Conservation (phyloP, 2,113 vertebrate genomes). For the Illadopsis cleaveri region DNA sequence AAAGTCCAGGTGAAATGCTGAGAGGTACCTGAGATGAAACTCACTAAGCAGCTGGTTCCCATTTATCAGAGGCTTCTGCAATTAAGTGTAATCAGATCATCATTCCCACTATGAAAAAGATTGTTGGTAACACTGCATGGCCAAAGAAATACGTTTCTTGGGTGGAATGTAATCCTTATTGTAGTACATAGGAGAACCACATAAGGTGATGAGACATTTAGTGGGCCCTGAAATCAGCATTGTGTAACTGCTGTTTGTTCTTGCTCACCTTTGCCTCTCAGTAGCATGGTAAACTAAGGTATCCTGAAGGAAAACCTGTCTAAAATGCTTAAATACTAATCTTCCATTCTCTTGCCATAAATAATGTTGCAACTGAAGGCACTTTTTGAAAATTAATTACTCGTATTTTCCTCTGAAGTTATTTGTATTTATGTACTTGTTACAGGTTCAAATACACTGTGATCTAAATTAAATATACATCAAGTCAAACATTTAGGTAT, state of each 20-base stretch:
- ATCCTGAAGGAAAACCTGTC: not conserved
- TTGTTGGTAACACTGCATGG: not conserved
- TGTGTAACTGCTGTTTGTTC: not conserved
- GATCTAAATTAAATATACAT: not conserved
- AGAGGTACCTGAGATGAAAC: not conserved
- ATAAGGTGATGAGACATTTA: not conserved
- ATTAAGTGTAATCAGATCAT: not conserved
- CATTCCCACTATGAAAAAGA: not conserved
- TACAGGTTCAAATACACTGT: not conserved
- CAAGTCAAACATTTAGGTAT: not conserved
- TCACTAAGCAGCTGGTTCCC: not conserved
- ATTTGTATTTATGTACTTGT: not conserved
- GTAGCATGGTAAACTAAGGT: not conserved
- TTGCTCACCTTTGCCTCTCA: not conserved
- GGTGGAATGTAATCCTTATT: not conserved
- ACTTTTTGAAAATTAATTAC: not conserved
- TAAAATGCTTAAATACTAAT: not conserved
- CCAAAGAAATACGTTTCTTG: not conserved
- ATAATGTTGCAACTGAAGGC: not conserved
- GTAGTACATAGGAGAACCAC: not conserved
- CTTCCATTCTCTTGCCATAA: not conserved
- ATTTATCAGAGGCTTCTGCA: not conserved
- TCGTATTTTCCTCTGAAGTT: not conserved
- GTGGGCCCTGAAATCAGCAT: not conserved
- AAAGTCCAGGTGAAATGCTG: not conserved